These are phyloP conservation scores for Tuberolachnus salignus DNA, from an alignment of 2,888 invertebrate species.

Conservation along the genomic window DNA sequence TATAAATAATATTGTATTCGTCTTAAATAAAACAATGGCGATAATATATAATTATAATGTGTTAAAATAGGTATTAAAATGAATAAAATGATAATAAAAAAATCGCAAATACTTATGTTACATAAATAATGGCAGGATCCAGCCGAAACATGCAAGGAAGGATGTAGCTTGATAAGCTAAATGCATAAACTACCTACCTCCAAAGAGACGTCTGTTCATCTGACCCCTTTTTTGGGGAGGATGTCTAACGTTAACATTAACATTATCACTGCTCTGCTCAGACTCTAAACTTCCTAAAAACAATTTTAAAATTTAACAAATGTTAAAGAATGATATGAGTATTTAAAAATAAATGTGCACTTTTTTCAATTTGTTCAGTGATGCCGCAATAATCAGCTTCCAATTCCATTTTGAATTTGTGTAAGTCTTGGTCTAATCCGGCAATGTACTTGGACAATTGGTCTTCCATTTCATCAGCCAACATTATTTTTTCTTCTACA, in stretches of 20 bases:
- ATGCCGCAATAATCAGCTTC: slow-evolving; percentile 99
- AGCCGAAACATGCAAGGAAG: neutral
- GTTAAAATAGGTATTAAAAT: neutral
- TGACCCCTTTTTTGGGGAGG: neutral
- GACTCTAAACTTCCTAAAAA: slow-evolving; percentile 17
- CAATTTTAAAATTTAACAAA: neutral
- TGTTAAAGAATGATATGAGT: neutral
- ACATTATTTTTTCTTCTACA: slow-evolving; percentile 87
- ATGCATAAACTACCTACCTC: slow-evolving; percentile 26
- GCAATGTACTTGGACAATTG: slow-evolving; percentile 87
- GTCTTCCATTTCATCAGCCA: slow-evolving; percentile 93
- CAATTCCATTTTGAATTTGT: slow-evolving; percentile 97
- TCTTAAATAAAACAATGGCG: slow-evolving; percentile 10
- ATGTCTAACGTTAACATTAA: no score
- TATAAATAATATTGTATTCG: slow-evolving; percentile 13
- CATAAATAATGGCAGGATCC: neutral
- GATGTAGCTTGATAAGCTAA: neutral
- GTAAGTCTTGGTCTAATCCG: slow-evolving; percentile 85
- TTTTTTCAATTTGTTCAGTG: slow-evolving; percentile 91
- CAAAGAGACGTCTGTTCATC: neutral
- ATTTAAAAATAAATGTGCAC: slow-evolving; percentile 60
- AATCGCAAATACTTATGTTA: neutral
- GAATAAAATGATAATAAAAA: slow-evolving; percentile 6
- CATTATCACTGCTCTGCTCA: slow-evolving; percentile 22
- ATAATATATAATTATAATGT: neutral